Base-by-base conservation (phyloP, 2,797 vertebrate genomes). In the Tolypeutes matacus region DNA sequence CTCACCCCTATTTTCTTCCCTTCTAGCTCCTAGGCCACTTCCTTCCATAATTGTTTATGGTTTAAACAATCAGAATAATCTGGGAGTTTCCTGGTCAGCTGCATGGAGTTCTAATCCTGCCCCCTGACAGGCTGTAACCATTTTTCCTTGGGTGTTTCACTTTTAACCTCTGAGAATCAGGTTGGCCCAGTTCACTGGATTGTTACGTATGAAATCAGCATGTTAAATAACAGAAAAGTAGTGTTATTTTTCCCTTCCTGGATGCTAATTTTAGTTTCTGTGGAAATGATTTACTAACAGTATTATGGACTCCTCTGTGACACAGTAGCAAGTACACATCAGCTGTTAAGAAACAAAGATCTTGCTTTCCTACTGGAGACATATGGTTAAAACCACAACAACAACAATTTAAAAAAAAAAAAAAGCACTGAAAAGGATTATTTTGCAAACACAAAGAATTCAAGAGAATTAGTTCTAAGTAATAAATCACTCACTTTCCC, bases 261-360 rank as follows among this genome's bases (percentile, higher is more conserved):
- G 65, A 82, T 53, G 85, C 84, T 95, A 72, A 95, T 92, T 86
- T 95, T 76, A 91, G 36, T 85, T 97, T 89, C 76, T 89, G 72
- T 91, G 80, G 77, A 93, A 93, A 96, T 95, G 86, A 65, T 95
- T 95, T 94, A 49, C 80, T 93, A 82, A 84, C 94, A 97, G 72
- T 84, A 95, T 91, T 89, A 65, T 0, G 46, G 67, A 65, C 89
- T 96, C 89, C 91, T 88, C 70, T 84, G 49, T 93, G 83, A 96
- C 95, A 95, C 31, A 88, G 95, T 90, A 94, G 83, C 72, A 83
- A 97, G 91, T 97, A 96, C 96, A 97, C 95, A 97, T 97, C 96
- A 98, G 97, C 97, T 98, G 96, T 97, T 98, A 93, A 97, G 97
- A 98, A 98, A 98, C 92, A 95, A 98, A 97, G 91, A 97, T 97